Conservation (phyloP, 1,140 invertebrate species). For the Ceratitis capitata region DNA sequence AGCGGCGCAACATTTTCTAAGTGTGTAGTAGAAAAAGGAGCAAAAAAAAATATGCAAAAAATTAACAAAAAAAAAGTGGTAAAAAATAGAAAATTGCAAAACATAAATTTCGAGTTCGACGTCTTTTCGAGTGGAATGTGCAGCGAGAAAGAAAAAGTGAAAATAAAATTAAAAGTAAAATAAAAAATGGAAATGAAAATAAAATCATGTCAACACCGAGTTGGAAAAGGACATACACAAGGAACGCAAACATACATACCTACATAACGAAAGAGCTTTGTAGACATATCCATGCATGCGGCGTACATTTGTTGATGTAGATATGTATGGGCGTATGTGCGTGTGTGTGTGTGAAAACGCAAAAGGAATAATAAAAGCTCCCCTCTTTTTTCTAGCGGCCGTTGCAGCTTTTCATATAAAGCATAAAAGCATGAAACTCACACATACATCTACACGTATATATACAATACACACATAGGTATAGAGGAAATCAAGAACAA, state of each 20-base stretch:
- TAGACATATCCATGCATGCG: neutral
- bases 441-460: neutral
- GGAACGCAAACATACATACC: neutral
- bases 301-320: neutral
- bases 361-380: slow-evolving; percentile 29
- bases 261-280: neutral
- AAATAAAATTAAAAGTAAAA: slow-evolving; percentile 34
- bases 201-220: slow-evolving; percentile 29
- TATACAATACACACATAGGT: no score
- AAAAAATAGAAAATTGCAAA: slow-evolving; percentile 31
- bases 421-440: slow-evolving; percentile 3
- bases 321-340: neutral
- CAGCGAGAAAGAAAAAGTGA: slow-evolving; percentile 13
- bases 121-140: slow-evolving; percentile 33
- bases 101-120: slow-evolving; percentile 39
- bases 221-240: slow-evolving; percentile 15
- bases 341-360: neutral
- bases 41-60: no score
- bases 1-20: neutral
- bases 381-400: slow-evolving; percentile 8
- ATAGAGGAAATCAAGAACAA: neutral
- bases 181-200: no score
- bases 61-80: neutral
- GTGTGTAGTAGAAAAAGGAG: slow-evolving; percentile 1
- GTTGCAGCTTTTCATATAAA: slow-evolving; percentile 23